phyloP scores from a whole-genome alignment of 92 coral and sea anemone genomes.

The Parazoanthus swiftii region DNA sequence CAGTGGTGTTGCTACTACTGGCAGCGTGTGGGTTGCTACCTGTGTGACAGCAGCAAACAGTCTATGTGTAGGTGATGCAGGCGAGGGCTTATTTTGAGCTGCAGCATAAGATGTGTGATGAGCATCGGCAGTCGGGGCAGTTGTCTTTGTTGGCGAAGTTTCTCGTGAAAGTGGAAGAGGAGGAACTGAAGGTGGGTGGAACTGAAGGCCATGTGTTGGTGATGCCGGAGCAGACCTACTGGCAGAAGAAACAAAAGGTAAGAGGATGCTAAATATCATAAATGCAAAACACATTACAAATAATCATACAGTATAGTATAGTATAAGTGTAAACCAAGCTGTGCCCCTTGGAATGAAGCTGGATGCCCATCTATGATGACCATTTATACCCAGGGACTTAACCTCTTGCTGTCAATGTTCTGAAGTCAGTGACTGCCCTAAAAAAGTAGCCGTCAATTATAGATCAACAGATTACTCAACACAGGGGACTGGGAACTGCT shows the following conservation, averaged over 20 bases:
- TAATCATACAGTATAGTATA: neutral
- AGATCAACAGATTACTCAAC: too few relatives aligned
- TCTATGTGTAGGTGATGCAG: constrained; percentile 54
- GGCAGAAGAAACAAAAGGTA: neutral
- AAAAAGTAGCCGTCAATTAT: too few relatives aligned
- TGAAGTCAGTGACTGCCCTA: too few relatives aligned
- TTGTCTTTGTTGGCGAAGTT: constrained; percentile 74
- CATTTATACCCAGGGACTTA: too few relatives aligned
- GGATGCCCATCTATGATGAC: too few relatives aligned
- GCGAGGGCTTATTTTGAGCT: constrained; percentile 46
- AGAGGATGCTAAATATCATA: neutral
- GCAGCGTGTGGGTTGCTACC: constrained; percentile 50
- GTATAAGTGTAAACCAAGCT: too few relatives aligned
- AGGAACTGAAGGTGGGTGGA: constrained; percentile 75
- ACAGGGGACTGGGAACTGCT: too few relatives aligned
- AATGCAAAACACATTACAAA: neutral
- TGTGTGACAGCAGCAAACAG: constrained; percentile 64
- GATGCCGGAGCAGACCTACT: constrained; percentile 97
- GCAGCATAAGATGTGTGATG: constrained; percentile 24
- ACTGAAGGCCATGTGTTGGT: constrained; percentile 99
- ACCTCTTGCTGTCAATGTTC: too few relatives aligned
- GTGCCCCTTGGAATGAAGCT: too few relatives aligned
- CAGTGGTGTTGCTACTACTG: constrained; percentile 32
- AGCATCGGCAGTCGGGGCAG: constrained; percentile 47
- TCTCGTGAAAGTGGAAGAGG: constrained; percentile 61